A percentile compares a stretch with the other conserved stretches of the same genome.
These are phyloP conservation scores for Eulemur rufifrons DNA, from an alignment of 2,113 vertebrate genomes.

Conservation along the genomic window DNA sequence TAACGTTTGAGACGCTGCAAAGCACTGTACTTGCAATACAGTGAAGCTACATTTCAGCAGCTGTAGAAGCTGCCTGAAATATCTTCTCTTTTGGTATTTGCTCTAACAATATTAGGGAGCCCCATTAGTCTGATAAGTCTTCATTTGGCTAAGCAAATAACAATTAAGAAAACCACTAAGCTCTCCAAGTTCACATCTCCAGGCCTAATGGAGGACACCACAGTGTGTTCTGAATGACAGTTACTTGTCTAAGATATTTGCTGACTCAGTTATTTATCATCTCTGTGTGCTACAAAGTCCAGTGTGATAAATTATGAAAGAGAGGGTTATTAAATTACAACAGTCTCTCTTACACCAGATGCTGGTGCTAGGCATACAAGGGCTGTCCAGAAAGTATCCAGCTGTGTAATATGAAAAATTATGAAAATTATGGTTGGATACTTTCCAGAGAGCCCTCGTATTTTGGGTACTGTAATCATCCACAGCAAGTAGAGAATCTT, in stretches of 20 bases:
- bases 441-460: neutral
- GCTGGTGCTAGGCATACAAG: neutral
- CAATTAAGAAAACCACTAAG: neutral
- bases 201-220: neutral
- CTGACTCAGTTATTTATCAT: neutral
- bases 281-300: neutral
- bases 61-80: neutral
- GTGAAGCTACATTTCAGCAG: neutral
- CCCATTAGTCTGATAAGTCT: neutral
- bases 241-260: neutral
- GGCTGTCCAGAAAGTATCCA: no score
- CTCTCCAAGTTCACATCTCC: neutral
- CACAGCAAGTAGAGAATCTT: neutral
- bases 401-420: no score
- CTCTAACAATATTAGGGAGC: neutral
- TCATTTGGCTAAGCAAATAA: conserved; percentile 17
- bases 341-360: neutral
- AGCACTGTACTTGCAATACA: neutral
- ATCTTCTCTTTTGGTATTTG: neutral
- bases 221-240: neutral
- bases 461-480: neutral
- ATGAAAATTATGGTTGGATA: no score
- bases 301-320: conserved; percentile 40
- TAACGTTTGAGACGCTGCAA: neutral
- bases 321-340: conserved; percentile 40